Evolutionary conservation across 2,113 vertebrate genomes (phyloP), one percentile per base, ranked within the genome.

Genomic region (Chaetorhynchus papuensis): DNA sequence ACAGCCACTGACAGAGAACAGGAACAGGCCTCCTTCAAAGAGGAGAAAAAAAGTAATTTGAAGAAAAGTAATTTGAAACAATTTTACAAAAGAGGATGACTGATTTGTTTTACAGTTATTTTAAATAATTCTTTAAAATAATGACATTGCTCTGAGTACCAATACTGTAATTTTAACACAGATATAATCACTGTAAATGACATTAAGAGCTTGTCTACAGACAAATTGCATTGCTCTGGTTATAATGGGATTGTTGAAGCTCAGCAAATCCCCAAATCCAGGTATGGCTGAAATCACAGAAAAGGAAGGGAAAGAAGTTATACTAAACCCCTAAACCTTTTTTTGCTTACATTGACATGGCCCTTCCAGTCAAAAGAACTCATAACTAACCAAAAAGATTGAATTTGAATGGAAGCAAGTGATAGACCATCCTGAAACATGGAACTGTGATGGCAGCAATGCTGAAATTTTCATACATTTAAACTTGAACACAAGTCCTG

Each of bases 121-220:
- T 65, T 11, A 86, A 93, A 68, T 68, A 57, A 83, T 85, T 71
- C 28, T 86, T 96, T 70, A 18, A 91, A 89, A 75, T 44, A 70
- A 90, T 70, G 35, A 44, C 30, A 64, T 75, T 72, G 35, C 65
- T 83, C 76, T 53, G 80, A 78, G 21, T 22, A 89, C 74, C n/a
- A 91, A 69, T 69, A 49, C 63, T 44, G 63, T 79, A 50, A 93
- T 84, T 84, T 91, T 83, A 85, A 90, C 82, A 76, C 39, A 66
- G 82, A 72, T 91, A 65, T 72, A 93, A 94, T 91, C 84, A 44
- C 91, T 88, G 82, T 49, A 91, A 94, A 87, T 84, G 49, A 54
- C 95, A 95, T 95, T 91, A 96, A 82, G 61, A 89, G 93, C 94
- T 95, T 90, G 89, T 94, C 93, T 87, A 57, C 59, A 77, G 93